phyloP scores from a whole-genome alignment of 2,797 vertebrate genomes.

The Spatula versicolor region DNA sequence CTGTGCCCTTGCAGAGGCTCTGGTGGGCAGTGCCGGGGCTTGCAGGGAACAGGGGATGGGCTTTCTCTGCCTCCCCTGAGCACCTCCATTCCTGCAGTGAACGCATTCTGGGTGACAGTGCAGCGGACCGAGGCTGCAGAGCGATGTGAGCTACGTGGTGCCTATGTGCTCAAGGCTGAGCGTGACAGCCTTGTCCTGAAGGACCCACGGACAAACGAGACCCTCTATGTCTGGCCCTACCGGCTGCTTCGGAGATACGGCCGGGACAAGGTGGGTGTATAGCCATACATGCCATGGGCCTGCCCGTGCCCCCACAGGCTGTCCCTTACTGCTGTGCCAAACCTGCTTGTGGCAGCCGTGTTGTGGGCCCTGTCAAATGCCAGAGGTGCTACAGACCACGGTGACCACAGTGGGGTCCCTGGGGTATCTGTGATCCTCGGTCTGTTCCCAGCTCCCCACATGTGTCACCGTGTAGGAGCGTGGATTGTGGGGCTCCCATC shows the following conservation, averaged over 20 bases:
- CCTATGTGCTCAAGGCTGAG: slow-evolving; percentile 89
- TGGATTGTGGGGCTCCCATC: rapidly evolving
- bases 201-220: slow-evolving; percentile 82
- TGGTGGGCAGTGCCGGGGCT: rapidly evolving
- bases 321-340: neutral
- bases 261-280: slow-evolving; percentile 87
- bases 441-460: neutral
- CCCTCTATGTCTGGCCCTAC: slow-evolving; percentile 90
- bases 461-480: rapidly evolving
- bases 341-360: neutral
- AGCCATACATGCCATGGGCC: rapidly evolving
- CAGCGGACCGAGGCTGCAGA: slow-evolving; percentile 93
- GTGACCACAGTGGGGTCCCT: neutral
- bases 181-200: slow-evolving; percentile 83
- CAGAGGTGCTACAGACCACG: neutral
- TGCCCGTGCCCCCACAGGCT: rapidly evolving
- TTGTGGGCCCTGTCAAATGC: neutral
- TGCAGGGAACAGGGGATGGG: neutral
- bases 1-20: rapidly evolving
- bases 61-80: neutral
- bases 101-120: slow-evolving; percentile 90
- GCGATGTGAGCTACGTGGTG: slow-evolving; percentile 86
- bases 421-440: neutral
- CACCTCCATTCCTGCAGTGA: slow-evolving; percentile 76
- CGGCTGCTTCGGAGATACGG: slow-evolving; percentile 94